Base-by-base conservation (phyloP, 1,140 invertebrate genomes). In the Eumaeus atala region DNA sequence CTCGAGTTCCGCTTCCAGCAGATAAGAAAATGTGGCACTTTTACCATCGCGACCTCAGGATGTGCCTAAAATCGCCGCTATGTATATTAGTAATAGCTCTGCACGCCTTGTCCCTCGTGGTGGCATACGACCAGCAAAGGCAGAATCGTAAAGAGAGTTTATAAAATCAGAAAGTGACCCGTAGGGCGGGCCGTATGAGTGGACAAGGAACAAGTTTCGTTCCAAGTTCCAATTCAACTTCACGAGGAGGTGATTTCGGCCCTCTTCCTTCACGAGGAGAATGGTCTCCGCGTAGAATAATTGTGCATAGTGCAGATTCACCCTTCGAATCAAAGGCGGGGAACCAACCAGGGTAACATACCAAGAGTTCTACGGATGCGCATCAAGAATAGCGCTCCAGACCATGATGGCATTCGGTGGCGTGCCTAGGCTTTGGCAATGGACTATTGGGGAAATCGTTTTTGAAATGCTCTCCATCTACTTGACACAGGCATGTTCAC, bases 1-100 rank as follows among this genome's bases (percentile, higher is more conserved):
- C 38, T 7, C 54, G 54, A 5, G 47, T 47, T 11, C 54, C 54
- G 2, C 48, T 56, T 18, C 47, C 54, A n/a, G 34, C 36, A 7
- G 54, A 56, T 17, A 28, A 35, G 8, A 49, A 35, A 35, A n/a
- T n/a, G n/a, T n/a, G n/a, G n/a, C n/a, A n/a, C n/a, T n/a, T n/a
- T n/a, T n/a, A n/a, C n/a, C n/a, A n/a, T n/a, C n/a, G n/a, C n/a
- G n/a, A n/a, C n/a, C n/a, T n/a, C n/a, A n/a, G n/a, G n/a, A n/a
- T n/a, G n/a, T n/a, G n/a, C n/a, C n/a, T n/a, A n/a, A n/a, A n/a
- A n/a, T n/a, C n/a, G n/a, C n/a, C n/a, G n/a, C n/a, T n/a, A n/a
- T n/a, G n/a, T n/a, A n/a, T n/a, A n/a, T n/a, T n/a, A n/a, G n/a
- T n/a, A n/a, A n/a, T n/a, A n/a, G n/a, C n/a, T n/a, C n/a, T n/a